Base-by-base conservation (phyloP, 2,113 vertebrate species). In the Chlorodrepanis virens region DNA sequence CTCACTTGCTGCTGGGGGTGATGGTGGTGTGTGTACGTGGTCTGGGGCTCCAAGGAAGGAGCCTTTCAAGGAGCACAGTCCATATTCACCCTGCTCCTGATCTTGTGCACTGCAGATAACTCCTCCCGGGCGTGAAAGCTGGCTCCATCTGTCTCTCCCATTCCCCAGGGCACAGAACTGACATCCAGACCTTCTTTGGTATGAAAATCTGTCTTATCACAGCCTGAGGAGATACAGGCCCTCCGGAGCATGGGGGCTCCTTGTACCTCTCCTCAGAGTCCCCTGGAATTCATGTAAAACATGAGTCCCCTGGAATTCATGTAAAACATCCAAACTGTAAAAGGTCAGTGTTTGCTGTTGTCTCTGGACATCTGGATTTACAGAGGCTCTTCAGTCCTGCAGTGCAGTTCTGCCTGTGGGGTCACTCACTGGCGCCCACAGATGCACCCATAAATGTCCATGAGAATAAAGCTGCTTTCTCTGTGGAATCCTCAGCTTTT, bases 141-240 rank as follows among this genome's bases (percentile, higher is more conserved):
- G 79, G n/a, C 74, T 87, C 60, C 18, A 0, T 85, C 54, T 40
- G 39, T 28, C 60, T 93, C 75, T 53, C 63, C 57, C 13, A 1
- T 68, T 82, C 57, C 65, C 27, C 53, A 10, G 27, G 54, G 27
- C 33, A 16, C 64, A 49, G 77, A 72, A 47, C 76, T 60, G 87
- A 83, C 83, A 74, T 76, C 57, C 94, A 91, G 93, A 94, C 96
- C 89, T 92, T 96, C 85, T 97, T 97, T 97, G 96, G 95, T 92
- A 89, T 71, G 93, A 91, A 35, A 27, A 23, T 63, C 83, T 91
- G 76, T 42, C 87, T 95, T 96, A 94, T 96, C 88, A 0, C 74
- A 65, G 91, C 57, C 85, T 44, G 69, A 89, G 89, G 60, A 95
- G 92, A 94, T 75, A 56, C 37, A 61, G 37, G 64, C 85, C 69